Evolutionary conservation across 2,113 vertebrate genomes (phyloP).

Genomic region (Sorex araneus): DNA sequence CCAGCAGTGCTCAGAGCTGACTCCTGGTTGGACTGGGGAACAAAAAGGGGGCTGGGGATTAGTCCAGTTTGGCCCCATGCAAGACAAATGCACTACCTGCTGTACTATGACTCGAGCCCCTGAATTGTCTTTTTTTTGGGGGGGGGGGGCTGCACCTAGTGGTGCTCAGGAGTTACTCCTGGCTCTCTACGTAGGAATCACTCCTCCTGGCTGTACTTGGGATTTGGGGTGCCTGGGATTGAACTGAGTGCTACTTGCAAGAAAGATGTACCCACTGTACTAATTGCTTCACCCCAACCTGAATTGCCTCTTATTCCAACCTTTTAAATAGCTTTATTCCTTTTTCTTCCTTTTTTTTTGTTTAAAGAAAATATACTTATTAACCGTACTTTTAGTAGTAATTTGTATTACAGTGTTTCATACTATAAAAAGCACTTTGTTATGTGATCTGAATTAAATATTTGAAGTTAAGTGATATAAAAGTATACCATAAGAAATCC

Average conservation of each 20-base stretch:
- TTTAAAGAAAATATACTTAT: background rate
- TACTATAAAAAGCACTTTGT: conserved; percentile 16
- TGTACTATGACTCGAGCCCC: too few relatives aligned
- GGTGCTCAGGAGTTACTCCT: background rate
- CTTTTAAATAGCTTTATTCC: conserved; percentile 13
- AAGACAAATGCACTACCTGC: too few relatives aligned
- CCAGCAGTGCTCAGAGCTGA: too few relatives aligned
- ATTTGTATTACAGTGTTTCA: background rate
- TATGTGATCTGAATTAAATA: conserved; percentile 12
- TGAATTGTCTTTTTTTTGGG: too few relatives aligned
- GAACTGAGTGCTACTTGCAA: background rate
- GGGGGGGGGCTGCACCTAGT: too few relatives aligned
- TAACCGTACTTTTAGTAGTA: background rate
- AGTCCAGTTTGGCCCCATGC: too few relatives aligned
- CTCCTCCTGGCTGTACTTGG: conserved; percentile 44
- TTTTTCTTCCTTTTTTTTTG: background rate
- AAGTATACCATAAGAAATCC: background rate
- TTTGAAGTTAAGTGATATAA: conserved; percentile 40
- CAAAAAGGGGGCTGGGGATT: too few relatives aligned
- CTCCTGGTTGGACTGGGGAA: too few relatives aligned
- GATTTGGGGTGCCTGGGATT: background rate
- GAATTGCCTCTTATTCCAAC: conserved; percentile 36
- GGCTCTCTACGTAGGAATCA: conserved; percentile 14
- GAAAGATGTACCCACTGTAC: too few relatives aligned
- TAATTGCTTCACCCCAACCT: too few relatives aligned